Evolutionary conservation across 2,797 vertebrate genomes (phyloP), one percentile per base, ranked within the genome.

Genomic region (Anabacerthia variegaticeps): DNA sequence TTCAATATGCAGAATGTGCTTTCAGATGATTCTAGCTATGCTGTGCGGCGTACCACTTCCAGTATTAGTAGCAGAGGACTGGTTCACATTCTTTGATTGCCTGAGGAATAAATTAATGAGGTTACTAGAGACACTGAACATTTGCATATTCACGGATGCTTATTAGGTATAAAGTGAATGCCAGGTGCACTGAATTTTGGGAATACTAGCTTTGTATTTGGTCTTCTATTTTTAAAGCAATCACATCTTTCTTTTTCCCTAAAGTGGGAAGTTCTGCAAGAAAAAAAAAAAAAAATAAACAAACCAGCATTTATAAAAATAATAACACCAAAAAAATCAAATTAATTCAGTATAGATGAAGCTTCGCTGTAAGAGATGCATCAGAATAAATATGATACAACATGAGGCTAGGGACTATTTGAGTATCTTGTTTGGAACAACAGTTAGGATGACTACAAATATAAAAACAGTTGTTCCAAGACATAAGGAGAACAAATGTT

Each of bases 101-200:
- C 97, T 98, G 97, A 98, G 98, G 98, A 98, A 98, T 98, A 98
- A 98, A 98, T 98, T 98, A 98, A 98, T 98, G 98, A 98, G 97
- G 97, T 98, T 97, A 98, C 97, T 88, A 93, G 96, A 98, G 97
- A 98, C 97, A 95, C 91, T 88, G 97, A 96, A 86, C 92, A 98
- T 98, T 98, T 98, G 97, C 98, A 98, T 98, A 98, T 98, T 97
- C 97, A 98, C 97, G 55, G 98, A 94, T 97, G 98, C 98, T 98
- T 98, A 98, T 98, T 98, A 98, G 97, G 95, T 98, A 97, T 97
- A 97, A 97, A 96, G 97, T 96, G 95, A 98, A 98, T 97, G 97
- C 97, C 98, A 98, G 98, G 98, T 98, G 98, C 97, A 87, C 76
- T 92, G 95, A 97, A 98, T 98, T 98, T 97, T 95, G 97, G 96